Conservation (phyloP, 2,888 invertebrate genomes). For the Trichogramma evanescens region DNA sequence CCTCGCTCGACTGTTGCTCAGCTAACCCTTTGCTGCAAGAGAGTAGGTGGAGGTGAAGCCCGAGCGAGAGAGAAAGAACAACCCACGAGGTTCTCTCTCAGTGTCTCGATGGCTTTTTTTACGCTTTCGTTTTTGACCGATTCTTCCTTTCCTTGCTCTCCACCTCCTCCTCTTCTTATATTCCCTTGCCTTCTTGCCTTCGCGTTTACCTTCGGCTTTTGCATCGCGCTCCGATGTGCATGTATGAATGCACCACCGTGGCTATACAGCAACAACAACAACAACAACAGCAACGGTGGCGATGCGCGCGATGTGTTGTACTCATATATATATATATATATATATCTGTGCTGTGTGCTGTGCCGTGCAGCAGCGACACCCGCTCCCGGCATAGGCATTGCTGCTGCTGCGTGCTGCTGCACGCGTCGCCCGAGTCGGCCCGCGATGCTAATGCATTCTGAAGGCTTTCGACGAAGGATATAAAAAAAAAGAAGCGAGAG, state of each 20-base stretch:
- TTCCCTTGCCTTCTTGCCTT: slow-evolving; percentile 20
- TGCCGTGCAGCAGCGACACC: slow-evolving; percentile 1
- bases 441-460: slow-evolving; percentile 21
- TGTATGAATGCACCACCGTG: too few relatives aligned
- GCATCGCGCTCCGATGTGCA: slow-evolving; percentile 12
- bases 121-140: slow-evolving; percentile 5
- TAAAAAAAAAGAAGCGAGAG: background rate
- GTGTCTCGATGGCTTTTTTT: too few relatives aligned
- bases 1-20: slow-evolving; percentile 6
- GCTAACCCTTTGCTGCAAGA: slow-evolving; percentile 22
- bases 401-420: too few relatives aligned
- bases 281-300: too few relatives aligned
- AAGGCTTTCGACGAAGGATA: slow-evolving; percentile 10
- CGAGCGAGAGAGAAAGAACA: too few relatives aligned
- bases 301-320: too few relatives aligned
- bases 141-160: slow-evolving; percentile 23
- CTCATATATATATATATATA: too few relatives aligned
- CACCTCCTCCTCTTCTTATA: slow-evolving; percentile 17
- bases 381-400: slow-evolving; percentile 7
- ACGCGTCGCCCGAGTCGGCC: too few relatives aligned
- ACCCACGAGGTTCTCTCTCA: too few relatives aligned
- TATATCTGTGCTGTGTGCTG: too few relatives aligned
- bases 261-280: slow-evolving; percentile 19
- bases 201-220: slow-evolving; percentile 23
- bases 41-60: slow-evolving; percentile 4